These are phyloP conservation scores for Ceriagrion tenellum DNA, from an alignment of 2,888 invertebrate genomes.

Conservation along the genomic window DNA sequence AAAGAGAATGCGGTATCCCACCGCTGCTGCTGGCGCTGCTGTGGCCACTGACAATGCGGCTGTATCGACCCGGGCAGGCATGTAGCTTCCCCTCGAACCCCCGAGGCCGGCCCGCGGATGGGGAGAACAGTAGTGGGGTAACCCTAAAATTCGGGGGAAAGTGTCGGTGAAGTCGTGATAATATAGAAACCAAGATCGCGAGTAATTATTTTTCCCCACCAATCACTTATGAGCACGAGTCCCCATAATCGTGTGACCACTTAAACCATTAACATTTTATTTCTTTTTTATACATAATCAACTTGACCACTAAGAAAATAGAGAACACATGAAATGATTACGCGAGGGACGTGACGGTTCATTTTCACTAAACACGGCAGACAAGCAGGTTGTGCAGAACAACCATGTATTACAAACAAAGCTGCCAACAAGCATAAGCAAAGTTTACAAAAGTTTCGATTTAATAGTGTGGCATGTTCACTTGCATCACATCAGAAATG, in stretches of 20 bases:
- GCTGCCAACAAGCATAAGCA: background rate
- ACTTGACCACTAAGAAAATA: background rate
- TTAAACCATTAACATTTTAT: background rate
- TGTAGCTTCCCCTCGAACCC: conserved; percentile 55
- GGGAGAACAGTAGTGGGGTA: conserved; percentile 60
- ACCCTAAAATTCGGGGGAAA: conserved; percentile 63
- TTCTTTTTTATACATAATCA: background rate
- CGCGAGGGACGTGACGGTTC: background rate
- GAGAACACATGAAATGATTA: background rate
- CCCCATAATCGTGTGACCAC: background rate
- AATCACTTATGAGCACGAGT: background rate
- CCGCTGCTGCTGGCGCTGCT: conserved; percentile 48
- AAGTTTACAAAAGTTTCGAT: background rate
- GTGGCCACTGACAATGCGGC: conserved; percentile 47
- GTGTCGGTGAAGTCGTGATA: conserved; percentile 58
- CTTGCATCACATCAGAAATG: background rate
- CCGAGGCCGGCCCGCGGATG: conserved; percentile 43
- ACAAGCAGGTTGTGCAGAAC: background rate
- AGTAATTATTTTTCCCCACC: background rate
- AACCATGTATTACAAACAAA: conserved; percentile 20
- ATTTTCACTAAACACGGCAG: background rate
- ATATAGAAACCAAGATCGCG: conserved; percentile 41
- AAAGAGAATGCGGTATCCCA: background rate
- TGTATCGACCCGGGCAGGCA: conserved; percentile 34
- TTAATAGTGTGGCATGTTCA: background rate